These are phyloP conservation scores for Archegozetes longisetosus DNA, from an alignment of 1,140 invertebrate species.

Conservation along the genomic window DNA sequence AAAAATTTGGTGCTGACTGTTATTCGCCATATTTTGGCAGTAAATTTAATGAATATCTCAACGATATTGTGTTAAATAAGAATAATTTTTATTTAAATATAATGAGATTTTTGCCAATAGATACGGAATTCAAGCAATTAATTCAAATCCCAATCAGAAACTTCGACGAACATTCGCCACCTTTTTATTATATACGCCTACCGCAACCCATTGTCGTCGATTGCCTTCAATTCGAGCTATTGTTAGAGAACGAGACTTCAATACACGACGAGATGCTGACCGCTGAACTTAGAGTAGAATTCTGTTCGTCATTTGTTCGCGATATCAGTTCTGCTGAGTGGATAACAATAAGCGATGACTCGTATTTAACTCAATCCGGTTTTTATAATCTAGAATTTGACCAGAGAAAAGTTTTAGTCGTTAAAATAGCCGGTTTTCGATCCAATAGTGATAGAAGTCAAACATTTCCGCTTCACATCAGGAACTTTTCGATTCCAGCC, in stretches of 20 bases:
- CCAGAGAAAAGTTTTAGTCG: background rate
- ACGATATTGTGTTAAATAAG: background rate
- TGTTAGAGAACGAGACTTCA: background rate
- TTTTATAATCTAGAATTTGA: background rate
- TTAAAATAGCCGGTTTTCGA: background rate
- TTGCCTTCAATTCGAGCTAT: background rate
- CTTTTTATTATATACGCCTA: background rate
- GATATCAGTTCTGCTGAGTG: background rate
- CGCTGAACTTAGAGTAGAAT: background rate
- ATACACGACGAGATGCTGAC: background rate
- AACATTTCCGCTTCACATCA: background rate
- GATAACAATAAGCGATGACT: background rate
- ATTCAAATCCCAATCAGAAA: background rate
- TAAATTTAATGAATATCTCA: background rate
- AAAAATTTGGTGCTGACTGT: background rate
- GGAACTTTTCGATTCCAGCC: background rate
- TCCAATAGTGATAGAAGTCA: background rate
- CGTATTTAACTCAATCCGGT: background rate
- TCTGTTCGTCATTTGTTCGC: background rate
- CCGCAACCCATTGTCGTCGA: background rate
- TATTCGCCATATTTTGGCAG: background rate
- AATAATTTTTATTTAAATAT: background rate
- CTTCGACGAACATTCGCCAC: background rate
- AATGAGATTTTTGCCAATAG: background rate
- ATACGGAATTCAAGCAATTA: background rate